Evolutionary conservation across 2,888 invertebrate genomes (phyloP).

Genomic region (Caenorhabditis panamensis): DNA sequence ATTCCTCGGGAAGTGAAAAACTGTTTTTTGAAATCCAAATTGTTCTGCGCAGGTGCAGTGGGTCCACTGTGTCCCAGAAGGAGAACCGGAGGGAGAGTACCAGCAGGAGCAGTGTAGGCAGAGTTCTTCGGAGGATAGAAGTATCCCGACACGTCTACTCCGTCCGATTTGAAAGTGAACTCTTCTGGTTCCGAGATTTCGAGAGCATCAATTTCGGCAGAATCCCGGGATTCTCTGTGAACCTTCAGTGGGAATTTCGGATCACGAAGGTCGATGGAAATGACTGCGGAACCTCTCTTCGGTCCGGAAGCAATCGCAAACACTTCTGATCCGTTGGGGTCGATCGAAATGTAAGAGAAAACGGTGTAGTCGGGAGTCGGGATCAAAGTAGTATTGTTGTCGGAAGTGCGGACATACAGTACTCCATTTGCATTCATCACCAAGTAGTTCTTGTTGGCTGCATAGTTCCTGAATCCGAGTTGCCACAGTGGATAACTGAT

Average conservation of each 20-base stretch:
- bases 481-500: conserved; percentile 73
- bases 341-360: conserved; percentile 59
- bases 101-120: conserved; percentile 77
- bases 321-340: conserved; percentile 71
- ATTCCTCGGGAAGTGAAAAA: conserved; percentile 81
- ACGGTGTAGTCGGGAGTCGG: conserved; percentile 66
- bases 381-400: conserved; percentile 13
- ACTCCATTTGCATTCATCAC: conserved; percentile 55
- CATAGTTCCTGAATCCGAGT: conserved; percentile 65
- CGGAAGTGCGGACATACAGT: conserved; percentile 27
- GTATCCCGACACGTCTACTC: conserved; percentile 65
- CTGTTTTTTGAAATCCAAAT: conserved; percentile 81
- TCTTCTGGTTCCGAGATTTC: conserved; percentile 82
- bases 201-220: conserved; percentile 63
- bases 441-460: conserved; percentile 38
- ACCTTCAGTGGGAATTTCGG: conserved; percentile 33
- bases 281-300: conserved; percentile 77
- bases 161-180: conserved; percentile 78
- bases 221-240: conserved; percentile 60
- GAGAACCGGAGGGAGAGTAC: conserved; percentile 82
- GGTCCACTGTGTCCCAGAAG: conserved; percentile 83
- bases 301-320: conserved; percentile 81
- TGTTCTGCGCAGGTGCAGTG: conserved; percentile 78
- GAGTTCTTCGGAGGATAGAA: conserved; percentile 82
- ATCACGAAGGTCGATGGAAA: conserved; percentile 74